Conservation (phyloP, 2,888 invertebrate genomes). For the Dolichomitus sp. region DNA sequence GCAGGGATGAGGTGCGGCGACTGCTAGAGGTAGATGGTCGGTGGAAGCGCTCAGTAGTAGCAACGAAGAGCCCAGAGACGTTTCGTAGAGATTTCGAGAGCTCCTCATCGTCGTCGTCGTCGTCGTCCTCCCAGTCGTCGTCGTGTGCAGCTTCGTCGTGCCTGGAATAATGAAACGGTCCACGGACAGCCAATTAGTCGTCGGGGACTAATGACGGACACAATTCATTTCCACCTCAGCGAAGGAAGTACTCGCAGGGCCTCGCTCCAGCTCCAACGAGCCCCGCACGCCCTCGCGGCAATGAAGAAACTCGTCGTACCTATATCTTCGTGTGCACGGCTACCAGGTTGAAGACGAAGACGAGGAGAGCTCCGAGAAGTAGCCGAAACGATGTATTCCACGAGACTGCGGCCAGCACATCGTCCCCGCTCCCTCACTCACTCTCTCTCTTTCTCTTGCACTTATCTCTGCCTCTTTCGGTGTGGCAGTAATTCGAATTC, state of each 20-base stretch:
- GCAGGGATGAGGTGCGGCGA: conserved; percentile 10
- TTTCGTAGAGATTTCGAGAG: conserved; percentile 64
- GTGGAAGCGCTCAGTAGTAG: conserved; percentile 46
- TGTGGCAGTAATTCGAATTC: conserved; percentile 63
- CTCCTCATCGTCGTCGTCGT: conserved; percentile 42
- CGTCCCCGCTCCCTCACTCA: conserved; percentile 15
- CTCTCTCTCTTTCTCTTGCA: conserved; percentile 14
- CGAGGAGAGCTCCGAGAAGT: conserved; percentile 37
- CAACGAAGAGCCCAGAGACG: conserved; percentile 29
- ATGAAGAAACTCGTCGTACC: conserved; percentile 49
- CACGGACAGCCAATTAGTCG: conserved; percentile 70
- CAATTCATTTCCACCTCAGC: conserved; percentile 67
- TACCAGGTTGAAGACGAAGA: conserved; percentile 42
- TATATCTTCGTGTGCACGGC: conserved; percentile 43
- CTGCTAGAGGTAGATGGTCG: conserved; percentile 45
- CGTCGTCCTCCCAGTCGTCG: conserved; percentile 35
- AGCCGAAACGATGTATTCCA: conserved; percentile 45
- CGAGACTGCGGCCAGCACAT: conserved; percentile 34
- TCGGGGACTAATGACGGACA: conserved; percentile 68
- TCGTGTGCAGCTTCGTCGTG: conserved; percentile 65
- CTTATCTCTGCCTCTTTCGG: conserved; percentile 8
- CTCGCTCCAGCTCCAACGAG: conserved; percentile 30
- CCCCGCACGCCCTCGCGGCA: conserved; percentile 48
- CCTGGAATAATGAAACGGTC: conserved; percentile 67
- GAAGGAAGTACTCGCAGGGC: conserved; percentile 56